Percentiles rank a stretch among this genome's conserved stretches.
These are phyloP conservation scores for Avahi laniger DNA, from an alignment of 2,797 vertebrate genomes.

Conservation along the genomic window DNA sequence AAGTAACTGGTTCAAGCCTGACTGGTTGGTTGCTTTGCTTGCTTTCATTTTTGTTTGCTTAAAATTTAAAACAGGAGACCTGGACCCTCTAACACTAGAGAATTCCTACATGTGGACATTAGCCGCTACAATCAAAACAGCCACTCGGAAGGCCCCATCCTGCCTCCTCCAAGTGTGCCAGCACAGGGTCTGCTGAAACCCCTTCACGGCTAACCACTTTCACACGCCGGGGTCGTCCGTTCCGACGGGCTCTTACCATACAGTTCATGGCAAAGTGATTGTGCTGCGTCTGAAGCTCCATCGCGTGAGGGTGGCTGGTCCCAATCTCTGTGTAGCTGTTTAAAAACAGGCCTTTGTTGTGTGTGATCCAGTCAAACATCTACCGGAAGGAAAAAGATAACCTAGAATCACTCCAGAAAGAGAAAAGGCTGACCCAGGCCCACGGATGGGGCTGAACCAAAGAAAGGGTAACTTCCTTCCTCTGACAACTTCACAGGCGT, in stretches of 20 bases:
- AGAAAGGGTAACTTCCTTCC: not conserved
- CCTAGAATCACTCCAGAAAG: slow-evolving; percentile 19
- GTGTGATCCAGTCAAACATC: slow-evolving; percentile 99
- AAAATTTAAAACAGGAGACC: not conserved
- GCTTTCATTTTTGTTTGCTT: not conserved
- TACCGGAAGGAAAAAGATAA: slow-evolving; percentile 79
- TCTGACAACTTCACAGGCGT: not conserved
- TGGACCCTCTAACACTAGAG: too few relatives aligned
- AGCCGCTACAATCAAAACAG: not conserved
- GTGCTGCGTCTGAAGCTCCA: slow-evolving; percentile 99
- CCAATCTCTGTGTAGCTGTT: slow-evolving; percentile 99
- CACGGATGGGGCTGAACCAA: rapidly evolving
- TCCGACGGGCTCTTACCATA: slow-evolving; percentile 91
- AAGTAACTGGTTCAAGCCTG: not conserved
- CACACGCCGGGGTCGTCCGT: rapidly evolving
- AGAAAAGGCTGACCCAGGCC: not conserved
- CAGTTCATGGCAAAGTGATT: slow-evolving; percentile 99
- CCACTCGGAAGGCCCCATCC: rapidly evolving
- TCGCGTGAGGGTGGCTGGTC: slow-evolving; percentile 96
- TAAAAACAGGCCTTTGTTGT: slow-evolving; percentile 99
- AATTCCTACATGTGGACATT: not conserved
- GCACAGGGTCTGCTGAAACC: too few relatives aligned
- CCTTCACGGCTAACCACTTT: rapidly evolving
- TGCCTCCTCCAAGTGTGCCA: not conserved
- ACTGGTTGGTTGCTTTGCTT: not conserved